Evolutionary conservation across 2,113 vertebrate species (phyloP).

Genomic region (Rostratula benghalensis): DNA sequence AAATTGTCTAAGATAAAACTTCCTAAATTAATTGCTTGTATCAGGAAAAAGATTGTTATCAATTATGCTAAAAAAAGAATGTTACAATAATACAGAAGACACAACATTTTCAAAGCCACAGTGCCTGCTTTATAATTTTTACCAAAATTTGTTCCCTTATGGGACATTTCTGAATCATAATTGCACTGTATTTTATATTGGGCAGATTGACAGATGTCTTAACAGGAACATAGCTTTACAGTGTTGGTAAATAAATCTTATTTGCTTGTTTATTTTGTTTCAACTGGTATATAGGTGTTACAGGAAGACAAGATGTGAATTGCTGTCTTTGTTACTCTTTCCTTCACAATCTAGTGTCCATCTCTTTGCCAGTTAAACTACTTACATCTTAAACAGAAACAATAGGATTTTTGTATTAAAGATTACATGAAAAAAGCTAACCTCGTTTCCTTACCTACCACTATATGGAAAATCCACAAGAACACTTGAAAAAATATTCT

Average conservation of each 20-base stretch:
- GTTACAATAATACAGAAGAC: not conserved
- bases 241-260: not conserved
- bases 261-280: not conserved
- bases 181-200: not conserved
- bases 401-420: not conserved
- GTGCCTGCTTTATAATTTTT: not conserved
- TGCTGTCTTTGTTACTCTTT: not conserved
- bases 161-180: not conserved
- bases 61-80: not conserved
- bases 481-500: not conserved
- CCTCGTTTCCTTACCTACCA: not conserved
- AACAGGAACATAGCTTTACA: not conserved
- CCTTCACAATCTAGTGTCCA: not conserved
- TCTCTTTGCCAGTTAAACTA: not conserved
- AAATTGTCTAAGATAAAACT: not conserved
- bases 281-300: not conserved
- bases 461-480: not conserved
- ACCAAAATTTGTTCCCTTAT: not conserved
- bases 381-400: not conserved
- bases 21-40: not conserved
- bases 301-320: not conserved
- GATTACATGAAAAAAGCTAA: not conserved
- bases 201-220: not conserved
- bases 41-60: not conserved
- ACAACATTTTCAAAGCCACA: not conserved